Base-by-base conservation (phyloP, 2,113 vertebrate species). In the Circaetus cinerascens region DNA sequence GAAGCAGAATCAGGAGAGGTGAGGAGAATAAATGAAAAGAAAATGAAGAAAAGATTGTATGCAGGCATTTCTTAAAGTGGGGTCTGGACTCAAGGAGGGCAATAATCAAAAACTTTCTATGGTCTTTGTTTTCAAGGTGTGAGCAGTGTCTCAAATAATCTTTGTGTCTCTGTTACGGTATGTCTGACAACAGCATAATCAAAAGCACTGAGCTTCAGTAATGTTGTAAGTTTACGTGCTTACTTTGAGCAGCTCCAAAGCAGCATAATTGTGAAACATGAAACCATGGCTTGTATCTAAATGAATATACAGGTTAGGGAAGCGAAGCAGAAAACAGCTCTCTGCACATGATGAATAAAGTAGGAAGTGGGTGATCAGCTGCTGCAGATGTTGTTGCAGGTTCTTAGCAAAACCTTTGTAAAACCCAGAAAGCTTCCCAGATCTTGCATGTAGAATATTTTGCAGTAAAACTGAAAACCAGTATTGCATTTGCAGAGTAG, bases 301-400 rank as follows among this genome's bases (percentile, higher is more conserved):
- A 90, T 23, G 87, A 89, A 57, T 67, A 59, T 57, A 91, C 50
- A 5, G 71, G 77, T 91, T 90, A 96, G 53, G 96, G 97, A 98
- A 97, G 92, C 50, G 8, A 64, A 96, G 83, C 41, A 80, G 51
- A 97, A 53, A 91, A 71, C 40, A 80, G 75, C 79, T 93, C 82
- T 97, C 88, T 96, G 96, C 92, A 96, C 18, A 69, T 95, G 72
- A 85, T 67, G 13, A 64, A 88, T 86, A 15, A 96, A 97, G 88
- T 94, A 98, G 98, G 98, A 98, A 98, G 98, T 98, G 97, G 95
- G 86, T 88, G 80, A 90, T 94, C 76, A 93, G 90, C 94, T 98
- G 86, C 88, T 90, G 82, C 85, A 97, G 17, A 90, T 91, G 66
- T 38, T 96, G 62, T 74, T 81, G 71, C 91, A 84, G 59, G 41